phyloP scores from a whole-genome alignment of 2,888 invertebrate genomes.

The Drosophila picticornis region DNA sequence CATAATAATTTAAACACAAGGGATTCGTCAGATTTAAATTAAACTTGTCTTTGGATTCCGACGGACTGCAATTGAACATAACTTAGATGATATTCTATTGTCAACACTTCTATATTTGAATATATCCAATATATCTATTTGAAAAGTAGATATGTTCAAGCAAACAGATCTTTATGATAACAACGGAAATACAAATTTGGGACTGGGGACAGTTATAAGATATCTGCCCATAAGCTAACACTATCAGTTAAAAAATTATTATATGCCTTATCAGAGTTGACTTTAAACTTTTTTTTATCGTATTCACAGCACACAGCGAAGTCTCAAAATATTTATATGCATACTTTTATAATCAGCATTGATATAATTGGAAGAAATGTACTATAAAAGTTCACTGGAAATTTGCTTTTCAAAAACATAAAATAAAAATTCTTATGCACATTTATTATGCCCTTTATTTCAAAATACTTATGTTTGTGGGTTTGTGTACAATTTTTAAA shows the following conservation, averaged over 20 bases:
- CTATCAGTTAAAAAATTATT: neutral
- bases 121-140: neutral
- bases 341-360: too few relatives aligned
- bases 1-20: too few relatives aligned
- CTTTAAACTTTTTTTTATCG: neutral
- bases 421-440: neutral
- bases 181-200: neutral
- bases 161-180: neutral
- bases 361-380: too few relatives aligned
- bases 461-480: neutral
- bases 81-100: neutral
- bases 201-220: neutral
- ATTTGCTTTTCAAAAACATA: neutral
- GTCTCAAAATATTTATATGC: too few relatives aligned
- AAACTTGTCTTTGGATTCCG: too few relatives aligned
- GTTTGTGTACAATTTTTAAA: neutral
- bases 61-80: neutral
- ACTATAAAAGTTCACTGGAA: neutral
- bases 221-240: neutral
- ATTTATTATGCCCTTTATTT: neutral
- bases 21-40: too few relatives aligned
- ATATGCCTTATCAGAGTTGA: neutral
- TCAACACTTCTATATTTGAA: neutral
- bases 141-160: neutral
- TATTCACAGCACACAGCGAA: neutral